Percentiles rank a stretch among this genome's conserved stretches.
Evolutionary conservation across 35 echinoderm and acorn worm species (phyloP).

Genomic region (Apostichopus californicus): DNA sequence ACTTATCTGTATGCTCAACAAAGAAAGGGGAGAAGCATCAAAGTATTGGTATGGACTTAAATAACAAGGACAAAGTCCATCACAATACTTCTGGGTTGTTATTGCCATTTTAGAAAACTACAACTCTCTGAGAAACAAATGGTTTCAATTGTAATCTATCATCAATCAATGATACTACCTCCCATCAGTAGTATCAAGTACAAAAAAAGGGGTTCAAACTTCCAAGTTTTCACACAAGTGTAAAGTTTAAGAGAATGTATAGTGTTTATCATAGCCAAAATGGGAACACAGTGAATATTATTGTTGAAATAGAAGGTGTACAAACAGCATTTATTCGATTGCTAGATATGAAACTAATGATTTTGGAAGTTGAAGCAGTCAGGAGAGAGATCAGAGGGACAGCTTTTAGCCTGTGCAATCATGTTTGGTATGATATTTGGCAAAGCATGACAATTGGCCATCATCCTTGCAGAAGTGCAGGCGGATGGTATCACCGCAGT

Average conservation of each 20-base stretch:
- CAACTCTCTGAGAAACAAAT: not conserved
- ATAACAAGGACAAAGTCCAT: not conserved
- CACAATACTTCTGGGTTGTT: constrained; percentile 31
- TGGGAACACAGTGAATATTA: too few species aligned
- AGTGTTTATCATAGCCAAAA: not conserved
- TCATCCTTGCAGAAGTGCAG: not conserved
- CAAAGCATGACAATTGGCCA: not conserved
- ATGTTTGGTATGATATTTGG: not conserved
- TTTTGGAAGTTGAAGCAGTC: too few species aligned
- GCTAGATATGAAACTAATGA: too few species aligned
- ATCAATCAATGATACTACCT: not conserved
- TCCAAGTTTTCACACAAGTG: constrained; percentile 2
- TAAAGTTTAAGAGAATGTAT: not conserved
- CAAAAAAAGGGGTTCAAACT: not conserved
- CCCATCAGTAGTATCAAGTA: not conserved
- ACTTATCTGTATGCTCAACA: not conserved
- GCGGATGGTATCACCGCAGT: not conserved
- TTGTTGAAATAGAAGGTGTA: too few species aligned
- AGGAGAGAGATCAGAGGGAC: too few species aligned
- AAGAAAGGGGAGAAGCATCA: constrained; percentile 31
- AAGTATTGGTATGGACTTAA: constrained; percentile 34
- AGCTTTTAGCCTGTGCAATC: not conserved
- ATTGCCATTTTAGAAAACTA: too few species aligned
- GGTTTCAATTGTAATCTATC: constrained; percentile 12
- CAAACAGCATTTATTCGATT: too few species aligned